Conservation (phyloP, 35 echinoderm and acorn worm species). For the Heliocidaris tuberculata region DNA sequence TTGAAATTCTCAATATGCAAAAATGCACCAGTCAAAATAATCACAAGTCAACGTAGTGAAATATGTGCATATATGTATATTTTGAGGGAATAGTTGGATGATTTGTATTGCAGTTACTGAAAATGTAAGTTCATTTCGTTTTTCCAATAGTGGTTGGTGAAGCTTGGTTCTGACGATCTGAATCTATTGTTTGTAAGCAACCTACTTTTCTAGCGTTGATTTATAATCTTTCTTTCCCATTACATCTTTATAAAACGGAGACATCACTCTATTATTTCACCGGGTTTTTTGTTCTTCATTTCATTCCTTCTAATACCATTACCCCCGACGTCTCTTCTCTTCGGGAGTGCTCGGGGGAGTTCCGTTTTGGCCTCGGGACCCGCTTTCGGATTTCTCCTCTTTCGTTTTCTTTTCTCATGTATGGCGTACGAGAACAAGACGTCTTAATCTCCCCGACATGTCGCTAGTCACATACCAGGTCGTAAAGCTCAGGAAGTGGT, state of each 20-base stretch:
- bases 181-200: background rate
- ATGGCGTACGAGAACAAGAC: background rate
- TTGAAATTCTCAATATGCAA: no score
- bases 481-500: background rate
- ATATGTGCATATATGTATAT: background rate
- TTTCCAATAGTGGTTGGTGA: background rate
- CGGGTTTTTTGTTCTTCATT: background rate
- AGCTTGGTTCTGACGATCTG: background rate
- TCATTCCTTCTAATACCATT: background rate
- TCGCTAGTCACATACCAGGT: background rate
- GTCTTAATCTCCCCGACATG: constrained; percentile 11
- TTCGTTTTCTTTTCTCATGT: background rate
- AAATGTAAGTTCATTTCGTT: background rate
- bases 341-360: constrained; percentile 28
- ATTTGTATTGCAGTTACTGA: background rate
- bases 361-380: constrained; percentile 25
- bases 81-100: background rate
- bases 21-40: background rate
- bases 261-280: background rate
- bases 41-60: background rate
- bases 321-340: background rate
- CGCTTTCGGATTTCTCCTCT: background rate
- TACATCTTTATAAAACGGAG: background rate
- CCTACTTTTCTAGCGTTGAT: background rate
- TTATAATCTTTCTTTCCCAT: background rate